phyloP scores from a whole-genome alignment of 2,113 vertebrate genomes.

The Hyperopisus bebe region DNA sequence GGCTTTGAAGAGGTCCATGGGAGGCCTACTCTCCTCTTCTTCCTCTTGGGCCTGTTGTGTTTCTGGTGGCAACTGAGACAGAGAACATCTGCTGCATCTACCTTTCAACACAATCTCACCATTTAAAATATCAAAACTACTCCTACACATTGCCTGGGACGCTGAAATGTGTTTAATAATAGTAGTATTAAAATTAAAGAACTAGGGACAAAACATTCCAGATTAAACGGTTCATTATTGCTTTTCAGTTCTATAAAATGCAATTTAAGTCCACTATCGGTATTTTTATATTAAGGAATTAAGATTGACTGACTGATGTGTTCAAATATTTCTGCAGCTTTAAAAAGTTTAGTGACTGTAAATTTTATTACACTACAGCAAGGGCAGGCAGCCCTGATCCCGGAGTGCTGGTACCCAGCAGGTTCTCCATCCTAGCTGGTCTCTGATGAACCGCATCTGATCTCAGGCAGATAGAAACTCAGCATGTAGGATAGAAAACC shows the following conservation, averaged over 20 bases:
- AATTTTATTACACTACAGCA: neutral
- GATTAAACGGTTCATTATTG: neutral
- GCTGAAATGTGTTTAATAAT: neutral
- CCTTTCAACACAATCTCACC: neutral
- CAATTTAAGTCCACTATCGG: neutral
- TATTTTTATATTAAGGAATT: neutral
- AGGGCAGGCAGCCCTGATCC: neutral
- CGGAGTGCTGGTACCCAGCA: neutral
- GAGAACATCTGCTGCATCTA: neutral
- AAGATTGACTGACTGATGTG: neutral
- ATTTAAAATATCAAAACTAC: neutral
- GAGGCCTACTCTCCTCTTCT: constrained; percentile 63
- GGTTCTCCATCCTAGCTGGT: neutral
- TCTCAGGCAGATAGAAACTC: neutral
- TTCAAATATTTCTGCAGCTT: neutral
- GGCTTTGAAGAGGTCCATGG: constrained; percentile 93
- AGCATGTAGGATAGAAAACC: neutral
- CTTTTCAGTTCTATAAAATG: neutral
- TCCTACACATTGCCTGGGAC: neutral
- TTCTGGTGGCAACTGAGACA: neutral
- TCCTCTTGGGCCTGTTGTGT: constrained; percentile 36
- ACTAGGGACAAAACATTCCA: neutral
- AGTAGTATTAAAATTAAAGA: neutral
- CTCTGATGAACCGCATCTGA: neutral
- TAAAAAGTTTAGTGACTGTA: neutral